Percentiles rank a stretch among this genome's conserved stretches.
phyloP scores from a whole-genome alignment of 2,888 invertebrate genomes.

The Argyra leucocephala region DNA sequence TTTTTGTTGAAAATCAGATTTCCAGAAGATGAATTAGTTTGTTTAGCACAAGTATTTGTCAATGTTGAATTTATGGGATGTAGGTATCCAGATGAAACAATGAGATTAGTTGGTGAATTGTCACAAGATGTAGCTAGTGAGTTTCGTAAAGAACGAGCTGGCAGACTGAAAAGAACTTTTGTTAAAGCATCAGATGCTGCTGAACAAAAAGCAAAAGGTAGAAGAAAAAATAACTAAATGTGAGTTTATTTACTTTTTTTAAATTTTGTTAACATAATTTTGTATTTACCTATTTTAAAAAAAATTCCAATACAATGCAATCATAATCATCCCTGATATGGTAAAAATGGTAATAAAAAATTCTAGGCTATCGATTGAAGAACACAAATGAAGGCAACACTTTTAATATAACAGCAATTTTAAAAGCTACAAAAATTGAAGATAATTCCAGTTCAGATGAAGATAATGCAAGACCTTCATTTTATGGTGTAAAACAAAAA shows the following conservation, averaged over 20 bases:
- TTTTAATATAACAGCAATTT: slow-evolving; percentile 10
- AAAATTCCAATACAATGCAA: not conserved
- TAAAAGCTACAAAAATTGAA: not conserved
- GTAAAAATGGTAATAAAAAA: not conserved
- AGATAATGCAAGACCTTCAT: slow-evolving; percentile 4
- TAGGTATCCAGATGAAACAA: slow-evolving; percentile 74
- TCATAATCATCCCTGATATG: not conserved
- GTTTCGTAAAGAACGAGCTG: slow-evolving; percentile 54
- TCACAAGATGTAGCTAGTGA: slow-evolving; percentile 64
- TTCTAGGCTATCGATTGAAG: slow-evolving; percentile 23
- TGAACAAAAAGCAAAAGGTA: slow-evolving; percentile 63
- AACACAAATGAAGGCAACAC: slow-evolving; percentile 12
- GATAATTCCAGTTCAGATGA: not conserved
- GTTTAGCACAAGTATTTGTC: slow-evolving; percentile 81
- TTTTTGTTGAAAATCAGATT: too few relatives aligned
- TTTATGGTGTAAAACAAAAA: slow-evolving; percentile 19
- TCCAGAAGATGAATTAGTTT: slow-evolving; percentile 54
- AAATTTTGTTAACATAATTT: not conserved
- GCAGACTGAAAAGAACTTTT: slow-evolving; percentile 62
- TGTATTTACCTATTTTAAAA: slow-evolving; percentile 4
- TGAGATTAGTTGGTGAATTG: slow-evolving; percentile 65
- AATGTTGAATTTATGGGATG: slow-evolving; percentile 54
- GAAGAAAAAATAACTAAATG: slow-evolving; percentile 34
- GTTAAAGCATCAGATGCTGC: slow-evolving; percentile 70
- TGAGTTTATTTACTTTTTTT: slow-evolving; percentile 19